Evolutionary conservation across 2,888 invertebrate genomes (phyloP), one percentile per base, ranked within the genome.

Genomic region (Pristionchus entomophagus): DNA sequence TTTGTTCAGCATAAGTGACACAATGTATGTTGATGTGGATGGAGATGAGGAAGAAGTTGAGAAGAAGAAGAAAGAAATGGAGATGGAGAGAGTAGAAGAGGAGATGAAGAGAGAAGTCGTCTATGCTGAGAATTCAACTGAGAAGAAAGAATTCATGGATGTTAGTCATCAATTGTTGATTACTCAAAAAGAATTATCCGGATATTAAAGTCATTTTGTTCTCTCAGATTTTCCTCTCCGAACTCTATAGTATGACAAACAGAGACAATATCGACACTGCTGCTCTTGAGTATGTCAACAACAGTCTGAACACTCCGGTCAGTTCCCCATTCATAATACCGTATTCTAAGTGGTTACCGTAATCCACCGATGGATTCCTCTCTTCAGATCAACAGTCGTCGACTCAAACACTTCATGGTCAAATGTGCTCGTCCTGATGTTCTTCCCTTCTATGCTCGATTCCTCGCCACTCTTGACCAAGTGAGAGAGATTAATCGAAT

Each of bases 401-500:
- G 83, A 22, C 83, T 83, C 17, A 59, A 83, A 12, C 83, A 65
- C 19, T 83, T 62, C 81, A 14, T 81, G 32, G 81, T 81, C 6
- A 81, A 81, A 38, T 81, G 81, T 41, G 53, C 81, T 10, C 81
- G 81, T 53, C 56, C 81, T 22, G 81, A 81, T 22, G 56, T 93
- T 14, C 86, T 92, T 53, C 93, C 93, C 19, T 93, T 93, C 84
- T 91, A 91, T 84, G 90, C 91, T 22, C 88, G 91, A 17, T 88
- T 93, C 53, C 80, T 93, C n/a, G 91, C 92, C 19, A 91, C 91
- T 5, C 85, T 93, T 14, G 88, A 89, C 12, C 88, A 89, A 26
- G 91, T 91, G n/a, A 73, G 26, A 22, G 22, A n/a, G 26, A 22
- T 14, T 19, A 10, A n/a, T n/a, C n/a, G n/a, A n/a, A n/a, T n/a